Evolutionary conservation across 2,113 vertebrate genomes (phyloP).

Genomic region (Megaptera novaeangliae): DNA sequence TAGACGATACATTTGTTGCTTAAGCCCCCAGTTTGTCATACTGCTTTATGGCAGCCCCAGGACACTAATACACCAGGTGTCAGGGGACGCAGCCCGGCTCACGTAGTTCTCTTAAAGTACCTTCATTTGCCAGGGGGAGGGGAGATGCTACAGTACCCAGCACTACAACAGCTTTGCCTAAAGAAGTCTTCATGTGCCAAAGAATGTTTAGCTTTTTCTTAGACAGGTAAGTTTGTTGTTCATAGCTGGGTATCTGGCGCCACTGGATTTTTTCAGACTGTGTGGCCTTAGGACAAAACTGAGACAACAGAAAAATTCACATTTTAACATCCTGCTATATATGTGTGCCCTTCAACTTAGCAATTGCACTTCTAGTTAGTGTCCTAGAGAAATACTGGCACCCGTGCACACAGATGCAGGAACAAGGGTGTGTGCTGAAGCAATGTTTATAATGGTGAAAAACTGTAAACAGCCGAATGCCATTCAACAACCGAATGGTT

Average conservation of each 20-base stretch:
- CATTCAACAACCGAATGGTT: background rate
- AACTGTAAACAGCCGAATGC: background rate
- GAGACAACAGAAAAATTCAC: background rate
- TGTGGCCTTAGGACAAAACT: background rate
- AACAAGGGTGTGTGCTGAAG: background rate
- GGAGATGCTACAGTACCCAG: background rate
- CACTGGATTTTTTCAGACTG: background rate
- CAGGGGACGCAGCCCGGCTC: background rate
- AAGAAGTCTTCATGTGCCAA: background rate
- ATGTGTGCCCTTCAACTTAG: background rate
- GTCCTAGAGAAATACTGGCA: background rate
- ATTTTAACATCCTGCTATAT: background rate
- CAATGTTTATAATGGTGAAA: background rate
- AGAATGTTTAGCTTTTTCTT: background rate
- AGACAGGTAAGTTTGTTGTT: background rate
- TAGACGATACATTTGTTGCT: background rate
- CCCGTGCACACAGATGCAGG: background rate
- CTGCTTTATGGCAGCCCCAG: background rate
- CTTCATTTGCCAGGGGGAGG: background rate
- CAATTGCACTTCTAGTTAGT: background rate
- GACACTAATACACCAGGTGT: background rate
- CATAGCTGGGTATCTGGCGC: background rate
- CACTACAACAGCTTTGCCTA: background rate
- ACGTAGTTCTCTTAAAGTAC: background rate
- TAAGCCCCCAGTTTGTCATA: background rate